These are phyloP conservation scores for Antechinus stuartii DNA, from an alignment of 2,113 vertebrate species.

Conservation along the genomic window DNA sequence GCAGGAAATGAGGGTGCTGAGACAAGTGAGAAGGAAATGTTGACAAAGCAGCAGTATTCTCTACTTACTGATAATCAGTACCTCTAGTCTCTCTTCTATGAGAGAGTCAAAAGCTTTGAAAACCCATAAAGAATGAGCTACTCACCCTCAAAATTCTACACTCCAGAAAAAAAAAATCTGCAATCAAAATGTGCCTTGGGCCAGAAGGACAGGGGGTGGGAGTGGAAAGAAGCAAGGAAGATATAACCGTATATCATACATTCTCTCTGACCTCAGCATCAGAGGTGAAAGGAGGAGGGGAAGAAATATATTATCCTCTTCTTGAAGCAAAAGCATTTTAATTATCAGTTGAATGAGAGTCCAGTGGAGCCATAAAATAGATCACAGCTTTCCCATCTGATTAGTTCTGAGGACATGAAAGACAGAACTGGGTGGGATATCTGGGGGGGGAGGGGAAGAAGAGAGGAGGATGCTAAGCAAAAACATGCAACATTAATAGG, in stretches of 20 bases:
- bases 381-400: constrained; percentile 69
- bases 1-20: not conserved
- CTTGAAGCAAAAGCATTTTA: constrained; percentile 70
- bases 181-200: not conserved
- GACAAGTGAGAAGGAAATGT: not conserved
- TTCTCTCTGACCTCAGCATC: constrained; percentile 41
- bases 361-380: constrained; percentile 77
- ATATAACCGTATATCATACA: not conserved
- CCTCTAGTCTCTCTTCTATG: constrained; percentile 27
- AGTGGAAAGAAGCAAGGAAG: not conserved
- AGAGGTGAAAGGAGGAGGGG: not conserved
- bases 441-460: constrained; percentile 41
- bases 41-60: not conserved
- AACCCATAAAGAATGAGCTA: constrained; percentile 25
- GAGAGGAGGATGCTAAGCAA: not conserved
- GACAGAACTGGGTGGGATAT: constrained; percentile 66
- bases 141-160: constrained; percentile 41
- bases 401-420: constrained; percentile 76
- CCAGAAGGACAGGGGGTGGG: not conserved
- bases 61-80: not conserved
- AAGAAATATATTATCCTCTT: constrained; percentile 33
- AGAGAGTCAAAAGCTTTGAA: constrained; percentile 22
- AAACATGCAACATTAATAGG: not conserved
- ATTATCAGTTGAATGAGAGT: constrained; percentile 66
- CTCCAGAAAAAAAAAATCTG: constrained; percentile 40